A percentile compares a stretch with the other conserved stretches of the same genome.
Conservation (phyloP, 1,140 invertebrate species). For the Eurosta solidaginis region DNA sequence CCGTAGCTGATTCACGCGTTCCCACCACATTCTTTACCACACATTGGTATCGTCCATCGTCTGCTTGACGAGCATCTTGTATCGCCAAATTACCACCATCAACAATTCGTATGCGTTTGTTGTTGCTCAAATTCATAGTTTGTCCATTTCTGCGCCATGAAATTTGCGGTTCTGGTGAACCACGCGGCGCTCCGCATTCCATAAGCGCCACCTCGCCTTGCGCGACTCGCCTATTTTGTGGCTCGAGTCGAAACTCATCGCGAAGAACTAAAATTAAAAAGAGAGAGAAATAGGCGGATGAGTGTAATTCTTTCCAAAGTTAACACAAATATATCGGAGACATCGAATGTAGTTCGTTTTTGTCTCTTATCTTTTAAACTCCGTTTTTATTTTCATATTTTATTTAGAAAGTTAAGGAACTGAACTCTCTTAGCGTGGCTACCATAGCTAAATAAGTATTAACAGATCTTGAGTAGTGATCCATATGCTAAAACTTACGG, state of each 20-base stretch:
- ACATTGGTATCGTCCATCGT: conserved; percentile 84
- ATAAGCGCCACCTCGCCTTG: conserved; percentile 83
- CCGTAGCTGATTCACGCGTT: conserved; percentile 73
- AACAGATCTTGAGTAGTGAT: too few relatives aligned
- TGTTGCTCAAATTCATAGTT: conserved; percentile 66
- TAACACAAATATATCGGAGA: not conserved
- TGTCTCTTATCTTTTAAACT: not conserved
- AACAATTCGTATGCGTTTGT: conserved; percentile 72
- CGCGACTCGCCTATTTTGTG: conserved; percentile 74
- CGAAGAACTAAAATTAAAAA: conserved; percentile 74
- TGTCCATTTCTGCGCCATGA: conserved; percentile 84
- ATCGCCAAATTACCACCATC: conserved; percentile 82
- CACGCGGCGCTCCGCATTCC: conserved; percentile 83
- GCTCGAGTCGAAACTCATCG: conserved; percentile 82
- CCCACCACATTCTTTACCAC: conserved; percentile 84
- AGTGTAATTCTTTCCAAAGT: not conserved
- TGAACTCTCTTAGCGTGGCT: too few relatives aligned
- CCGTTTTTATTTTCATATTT: not conserved
- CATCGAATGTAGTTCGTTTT: not conserved
- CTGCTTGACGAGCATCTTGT: conserved; percentile 75
- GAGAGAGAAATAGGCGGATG: not conserved
- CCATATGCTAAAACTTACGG: too few relatives aligned
- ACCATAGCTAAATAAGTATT: too few relatives aligned
- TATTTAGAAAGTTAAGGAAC: not conserved
- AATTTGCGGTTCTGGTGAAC: conserved; percentile 82